phyloP scores from a whole-genome alignment of 2,797 vertebrate genomes.

The Orestias chungarensis region DNA sequence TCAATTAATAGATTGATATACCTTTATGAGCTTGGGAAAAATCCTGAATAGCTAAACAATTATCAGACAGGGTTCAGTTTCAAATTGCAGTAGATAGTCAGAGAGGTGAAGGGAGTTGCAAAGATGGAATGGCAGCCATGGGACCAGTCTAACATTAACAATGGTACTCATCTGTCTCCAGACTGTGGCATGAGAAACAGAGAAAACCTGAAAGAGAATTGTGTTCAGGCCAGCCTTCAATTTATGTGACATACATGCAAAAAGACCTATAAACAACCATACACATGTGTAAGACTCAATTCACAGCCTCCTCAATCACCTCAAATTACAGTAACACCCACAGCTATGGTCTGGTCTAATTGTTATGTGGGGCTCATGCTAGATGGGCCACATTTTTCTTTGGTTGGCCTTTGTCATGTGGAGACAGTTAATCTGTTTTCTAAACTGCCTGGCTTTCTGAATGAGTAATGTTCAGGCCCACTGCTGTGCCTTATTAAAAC shows the following conservation, averaged over 20 bases:
- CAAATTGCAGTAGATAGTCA: conserved; percentile 39
- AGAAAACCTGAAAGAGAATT: conserved; percentile 45
- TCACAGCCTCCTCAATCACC: conserved; percentile 36
- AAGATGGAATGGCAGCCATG: conserved; percentile 61
- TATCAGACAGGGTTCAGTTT: conserved; percentile 25
- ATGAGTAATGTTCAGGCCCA: conserved; percentile 48
- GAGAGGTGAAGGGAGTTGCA: conserved; percentile 33
- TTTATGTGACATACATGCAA: conserved; percentile 24
- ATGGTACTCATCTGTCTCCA: conserved; percentile 66
- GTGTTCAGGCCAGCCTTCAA: conserved; percentile 38
- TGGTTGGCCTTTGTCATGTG: conserved; percentile 51
- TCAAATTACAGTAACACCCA: conserved; percentile 27
- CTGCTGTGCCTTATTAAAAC: conserved; percentile 43
- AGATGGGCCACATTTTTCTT: conserved; percentile 47
- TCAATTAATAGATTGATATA: not conserved
- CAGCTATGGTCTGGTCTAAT: conserved; percentile 39
- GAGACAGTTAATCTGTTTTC: conserved; percentile 63
- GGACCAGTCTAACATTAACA: conserved; percentile 63
- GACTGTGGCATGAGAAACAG: conserved; percentile 66
- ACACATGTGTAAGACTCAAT: conserved; percentile 19
- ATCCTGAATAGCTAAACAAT: conserved; percentile 10
- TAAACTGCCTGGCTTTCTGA: conserved; percentile 40
- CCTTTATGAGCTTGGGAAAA: not conserved
- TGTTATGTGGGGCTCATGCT: conserved; percentile 47
- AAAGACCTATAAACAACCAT: conserved; percentile 12